A percentile compares a stretch with the other conserved stretches of the same genome.
Conservation (phyloP, 30 jellyfish, hydroid and myxozoan genomes). For the Cassiopea andromeda region DNA sequence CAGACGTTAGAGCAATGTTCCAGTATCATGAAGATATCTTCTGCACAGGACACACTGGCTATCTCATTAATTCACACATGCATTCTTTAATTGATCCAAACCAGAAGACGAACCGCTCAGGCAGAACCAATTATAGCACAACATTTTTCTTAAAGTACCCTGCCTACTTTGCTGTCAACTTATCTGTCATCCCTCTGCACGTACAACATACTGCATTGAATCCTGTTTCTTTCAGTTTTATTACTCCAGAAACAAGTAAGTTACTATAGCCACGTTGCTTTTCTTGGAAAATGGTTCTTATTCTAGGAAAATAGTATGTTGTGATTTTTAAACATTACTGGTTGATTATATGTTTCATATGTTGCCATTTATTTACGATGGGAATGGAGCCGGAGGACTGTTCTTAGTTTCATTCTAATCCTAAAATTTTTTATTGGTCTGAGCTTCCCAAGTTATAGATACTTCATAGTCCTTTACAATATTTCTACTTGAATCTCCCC, state of each 20-base stretch:
- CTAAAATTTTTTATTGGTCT: no score
- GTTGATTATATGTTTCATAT: no score
- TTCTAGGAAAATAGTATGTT: no score
- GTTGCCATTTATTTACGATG: no score
- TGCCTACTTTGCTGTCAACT: background rate
- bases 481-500: no score
- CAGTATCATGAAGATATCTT: background rate
- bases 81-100: background rate
- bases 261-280: background rate
- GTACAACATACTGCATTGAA: background rate
- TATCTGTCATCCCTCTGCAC: constrained; percentile 7
- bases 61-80: background rate
- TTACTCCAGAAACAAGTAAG: constrained; percentile 2
- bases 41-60: constrained; percentile 9
- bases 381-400: no score
- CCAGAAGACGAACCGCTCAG: background rate
- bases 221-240: background rate
- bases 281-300: background rate
- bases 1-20: constrained; percentile 12
- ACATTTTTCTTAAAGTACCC: constrained; percentile 10
- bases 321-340: no score
- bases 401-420: no score
- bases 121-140: background rate
- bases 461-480: no score
- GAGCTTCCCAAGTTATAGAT: no score